A percentile compares a stretch with the other conserved stretches of the same genome.
Conservation (phyloP, 2,888 invertebrate species). For the Melanostoma scalare region DNA sequence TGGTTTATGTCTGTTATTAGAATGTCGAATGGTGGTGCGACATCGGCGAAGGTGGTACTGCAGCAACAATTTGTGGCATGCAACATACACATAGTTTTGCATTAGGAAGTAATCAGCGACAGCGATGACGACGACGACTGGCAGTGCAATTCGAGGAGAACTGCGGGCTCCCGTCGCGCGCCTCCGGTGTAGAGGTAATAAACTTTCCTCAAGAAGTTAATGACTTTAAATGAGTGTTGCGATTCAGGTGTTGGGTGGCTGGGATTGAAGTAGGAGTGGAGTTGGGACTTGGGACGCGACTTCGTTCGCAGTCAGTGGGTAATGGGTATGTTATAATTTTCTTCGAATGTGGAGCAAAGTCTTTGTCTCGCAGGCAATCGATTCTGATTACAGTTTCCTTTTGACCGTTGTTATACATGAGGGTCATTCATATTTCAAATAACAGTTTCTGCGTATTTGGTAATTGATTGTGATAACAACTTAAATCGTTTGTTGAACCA, state of each 20-base stretch:
- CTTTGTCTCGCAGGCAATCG: not conserved
- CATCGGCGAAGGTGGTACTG: constrained; percentile 42
- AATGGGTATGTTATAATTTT: constrained; percentile 26
- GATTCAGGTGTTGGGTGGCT: constrained; percentile 1
- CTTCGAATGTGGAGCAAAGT: constrained; percentile 7
- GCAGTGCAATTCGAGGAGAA: not conserved
- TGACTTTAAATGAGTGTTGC: constrained; percentile 67
- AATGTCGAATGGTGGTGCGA: constrained; percentile 52
- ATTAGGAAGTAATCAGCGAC: constrained; percentile 61
- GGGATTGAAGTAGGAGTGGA: not conserved
- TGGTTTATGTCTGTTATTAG: constrained; percentile 67
- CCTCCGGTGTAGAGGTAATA: constrained; percentile 51
- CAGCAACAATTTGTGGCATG: constrained; percentile 68
- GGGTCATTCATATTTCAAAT: not conserved
- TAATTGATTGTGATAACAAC: not conserved
- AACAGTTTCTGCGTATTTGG: not conserved
- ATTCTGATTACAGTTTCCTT: constrained; percentile 3
- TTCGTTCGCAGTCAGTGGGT: not conserved
- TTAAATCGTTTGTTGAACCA: not conserved
- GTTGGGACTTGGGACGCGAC: not conserved
- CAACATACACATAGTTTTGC: constrained; percentile 46
- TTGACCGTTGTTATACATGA: not conserved
- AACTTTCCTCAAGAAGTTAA: constrained; percentile 69
- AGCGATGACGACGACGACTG: constrained; percentile 26
- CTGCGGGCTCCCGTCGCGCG: not conserved